Conservation (phyloP, 1,140 invertebrate genomes). For the Heliconius eleuchia region DNA sequence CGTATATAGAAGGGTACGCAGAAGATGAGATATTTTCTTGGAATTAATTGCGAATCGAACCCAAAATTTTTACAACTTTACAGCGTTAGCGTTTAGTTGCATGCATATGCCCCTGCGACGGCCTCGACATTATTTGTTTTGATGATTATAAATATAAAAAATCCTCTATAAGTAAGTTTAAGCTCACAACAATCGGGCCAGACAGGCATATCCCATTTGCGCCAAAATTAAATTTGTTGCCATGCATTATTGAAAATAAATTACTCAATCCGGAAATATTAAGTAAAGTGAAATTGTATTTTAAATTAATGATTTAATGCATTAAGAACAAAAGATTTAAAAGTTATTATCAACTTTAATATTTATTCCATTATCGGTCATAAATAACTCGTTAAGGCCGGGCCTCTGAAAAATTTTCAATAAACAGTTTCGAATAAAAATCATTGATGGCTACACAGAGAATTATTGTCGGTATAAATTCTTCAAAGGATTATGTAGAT, state of each 20-base stretch:
- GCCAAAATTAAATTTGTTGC: neutral
- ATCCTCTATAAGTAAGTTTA: neutral
- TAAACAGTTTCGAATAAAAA: conserved; percentile 45
- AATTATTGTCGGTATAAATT: conserved; percentile 49
- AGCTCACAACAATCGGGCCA: neutral
- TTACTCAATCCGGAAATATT: neutral
- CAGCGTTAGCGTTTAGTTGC: too few relatives aligned
- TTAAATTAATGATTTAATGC: neutral
- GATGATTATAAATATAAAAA: too few relatives aligned
- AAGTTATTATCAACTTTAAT: neutral
- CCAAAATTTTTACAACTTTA: too few relatives aligned
- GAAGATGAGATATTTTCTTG: too few relatives aligned
- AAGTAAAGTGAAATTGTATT: neutral
- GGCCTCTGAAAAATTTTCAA: conserved; percentile 44
- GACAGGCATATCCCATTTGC: neutral
- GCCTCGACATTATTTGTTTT: too few relatives aligned
- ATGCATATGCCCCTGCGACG: too few relatives aligned
- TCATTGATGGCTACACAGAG: conserved; percentile 46
- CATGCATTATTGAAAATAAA: neutral
- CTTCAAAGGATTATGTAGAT: conserved; percentile 49
- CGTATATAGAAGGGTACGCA: too few relatives aligned
- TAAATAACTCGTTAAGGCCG: conserved; percentile 42
- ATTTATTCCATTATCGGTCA: conserved; percentile 20
- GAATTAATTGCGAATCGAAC: too few relatives aligned
- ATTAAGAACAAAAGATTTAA: neutral